A percentile compares a stretch with the other conserved stretches of the same genome.
Evolutionary conservation across 2,797 vertebrate species (phyloP).

Genomic region (Megaceryle alcyon): DNA sequence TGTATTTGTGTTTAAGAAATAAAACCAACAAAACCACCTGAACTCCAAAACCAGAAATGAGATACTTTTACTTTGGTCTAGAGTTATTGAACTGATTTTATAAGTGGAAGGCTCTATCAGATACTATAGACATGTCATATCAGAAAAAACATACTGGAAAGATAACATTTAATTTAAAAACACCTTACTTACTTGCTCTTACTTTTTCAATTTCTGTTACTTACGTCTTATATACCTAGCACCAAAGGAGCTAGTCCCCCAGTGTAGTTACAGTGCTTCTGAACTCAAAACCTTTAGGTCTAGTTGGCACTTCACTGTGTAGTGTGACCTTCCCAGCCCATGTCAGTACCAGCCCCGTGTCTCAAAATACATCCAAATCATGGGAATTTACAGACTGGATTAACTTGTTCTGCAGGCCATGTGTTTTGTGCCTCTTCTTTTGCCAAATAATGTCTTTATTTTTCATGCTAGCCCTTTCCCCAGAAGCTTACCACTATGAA

Average conservation of each 20-base stretch:
- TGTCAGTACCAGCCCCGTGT: neutral
- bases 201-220: neutral
- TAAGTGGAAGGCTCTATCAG: neutral
- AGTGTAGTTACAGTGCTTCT: neutral
- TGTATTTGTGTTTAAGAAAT: neutral
- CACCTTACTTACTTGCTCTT: neutral
- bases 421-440: neutral
- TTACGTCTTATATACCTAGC: neutral
- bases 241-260: neutral
- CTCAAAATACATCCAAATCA: neutral
- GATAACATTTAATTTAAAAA: neutral
- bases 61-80: neutral
- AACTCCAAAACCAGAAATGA: neutral
- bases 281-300: neutral
- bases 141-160: neutral
- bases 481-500: neutral
- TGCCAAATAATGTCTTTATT: neutral
- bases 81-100: neutral
- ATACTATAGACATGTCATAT: neutral
- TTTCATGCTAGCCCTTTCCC: neutral
- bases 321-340: neutral
- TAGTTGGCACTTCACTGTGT: neutral
- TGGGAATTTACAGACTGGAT: neutral
- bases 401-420: neutral
- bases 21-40: neutral